Percentiles rank a stretch among this genome's conserved stretches.
Evolutionary conservation across 1,140 invertebrate genomes (phyloP).

Genomic region (Amphibalanus amphitrite): DNA sequence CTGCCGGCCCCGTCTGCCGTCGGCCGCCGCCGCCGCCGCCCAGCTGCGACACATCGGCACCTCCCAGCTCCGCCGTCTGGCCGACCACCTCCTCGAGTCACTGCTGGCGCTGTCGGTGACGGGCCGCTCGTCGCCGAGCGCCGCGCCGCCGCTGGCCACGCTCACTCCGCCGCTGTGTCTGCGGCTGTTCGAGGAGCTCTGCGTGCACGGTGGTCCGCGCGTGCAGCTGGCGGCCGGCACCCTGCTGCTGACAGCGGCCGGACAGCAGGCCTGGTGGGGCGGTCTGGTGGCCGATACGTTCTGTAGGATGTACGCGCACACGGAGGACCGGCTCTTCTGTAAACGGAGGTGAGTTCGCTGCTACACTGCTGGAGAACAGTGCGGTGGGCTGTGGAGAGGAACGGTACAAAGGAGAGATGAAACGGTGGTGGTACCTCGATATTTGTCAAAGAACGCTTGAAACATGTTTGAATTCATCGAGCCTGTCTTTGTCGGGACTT

Average conservation of each 20-base stretch:
- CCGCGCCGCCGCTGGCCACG: constrained; percentile 3
- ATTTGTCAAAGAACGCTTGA: too few relatives aligned
- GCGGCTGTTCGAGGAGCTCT: constrained; percentile 46
- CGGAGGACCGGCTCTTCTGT: constrained; percentile 36
- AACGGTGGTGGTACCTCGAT: too few relatives aligned
- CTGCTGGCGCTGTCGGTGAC: background rate
- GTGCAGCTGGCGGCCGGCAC: constrained; percentile 53
- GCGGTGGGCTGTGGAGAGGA: too few relatives aligned
- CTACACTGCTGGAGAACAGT: too few relatives aligned
- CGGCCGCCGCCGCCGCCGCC: too few relatives aligned
- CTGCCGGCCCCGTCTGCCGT: background rate
- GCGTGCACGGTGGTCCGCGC: constrained; percentile 39
- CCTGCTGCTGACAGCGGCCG: constrained; percentile 58
- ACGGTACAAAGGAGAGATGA: too few relatives aligned
- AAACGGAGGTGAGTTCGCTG: too few relatives aligned
- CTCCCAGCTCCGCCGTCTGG: background rate
- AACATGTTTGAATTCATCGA: too few relatives aligned
- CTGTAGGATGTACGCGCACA: constrained; percentile 53
- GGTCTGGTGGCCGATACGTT: constrained; percentile 65
- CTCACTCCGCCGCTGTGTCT: constrained; percentile 16
- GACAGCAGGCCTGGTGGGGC: constrained; percentile 69
- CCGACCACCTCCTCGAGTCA: background rate
- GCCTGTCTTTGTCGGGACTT: too few relatives aligned
- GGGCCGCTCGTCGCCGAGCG: constrained; percentile 21
- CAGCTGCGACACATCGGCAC: constrained; percentile 10